Evolutionary conservation across 2,888 invertebrate species (phyloP), one percentile per base, ranked within the genome.

Genomic region (Himalopsyche anomala): DNA sequence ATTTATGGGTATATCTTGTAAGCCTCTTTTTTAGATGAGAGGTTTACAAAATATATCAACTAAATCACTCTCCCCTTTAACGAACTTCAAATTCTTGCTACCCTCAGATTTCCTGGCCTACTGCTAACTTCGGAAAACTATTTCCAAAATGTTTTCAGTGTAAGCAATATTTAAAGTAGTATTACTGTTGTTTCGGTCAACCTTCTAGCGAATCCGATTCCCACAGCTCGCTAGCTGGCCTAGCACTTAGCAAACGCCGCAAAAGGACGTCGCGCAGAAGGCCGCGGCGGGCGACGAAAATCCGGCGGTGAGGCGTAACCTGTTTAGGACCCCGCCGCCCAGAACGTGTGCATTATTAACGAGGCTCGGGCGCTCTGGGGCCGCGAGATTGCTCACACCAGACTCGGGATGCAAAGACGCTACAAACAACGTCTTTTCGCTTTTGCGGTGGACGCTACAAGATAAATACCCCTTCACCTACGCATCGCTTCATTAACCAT

Each of bases 271-370:
- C 82, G 82, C 85, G 62, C 19, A 62, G 62, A n/a, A 28, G 62
- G 62, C 62, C 62, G 19, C 28, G 62, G 28, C 62, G 62, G 62
- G 62, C 84, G 88, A 85, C 85, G 82, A 84, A 87, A 88, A 88
- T 88, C 85, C 87, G 82, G 86, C 85, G 86, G 87, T 85, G 81
- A 82, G 80, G 85, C 88, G 83, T 88, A 88, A 88, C 88, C 86
- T 87, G 88, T 85, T 87, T 87, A 86, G 86, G 83, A 80, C 19
- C 84, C 79, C 82, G 54, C 36, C 82, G 19, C 55, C 74, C 84
- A 82, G 74, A 69, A 86, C 62, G 87, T 85, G 88, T 88, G 87
- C 88, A 88, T 88, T 88, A 88, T 88, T 88, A 86, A 88, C 87
- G 86, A 87, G 86, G 85, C 86, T 12, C 45, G 87, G 85, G 88